phyloP scores from a whole-genome alignment of 2,797 vertebrate genomes.

The Danio aesculapii region DNA sequence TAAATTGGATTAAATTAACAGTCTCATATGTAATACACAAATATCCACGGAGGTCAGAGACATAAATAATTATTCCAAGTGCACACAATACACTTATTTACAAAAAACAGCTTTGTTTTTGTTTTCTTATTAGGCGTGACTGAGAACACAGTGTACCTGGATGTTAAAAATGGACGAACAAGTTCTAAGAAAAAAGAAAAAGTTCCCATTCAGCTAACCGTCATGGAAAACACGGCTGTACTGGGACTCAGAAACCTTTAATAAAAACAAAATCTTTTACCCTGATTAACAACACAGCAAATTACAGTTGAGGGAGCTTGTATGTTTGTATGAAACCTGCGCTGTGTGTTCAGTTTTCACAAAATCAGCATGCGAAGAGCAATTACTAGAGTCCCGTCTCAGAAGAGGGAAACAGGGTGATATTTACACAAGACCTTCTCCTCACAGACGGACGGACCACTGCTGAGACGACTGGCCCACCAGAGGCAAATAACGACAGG shows the following conservation, averaged over 20 bases:
- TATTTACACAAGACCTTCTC: conserved; percentile 41
- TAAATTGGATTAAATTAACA: too few species aligned
- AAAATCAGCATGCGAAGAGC: conserved; percentile 27
- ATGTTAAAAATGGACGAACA: conserved; percentile 4
- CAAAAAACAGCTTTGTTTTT: neutral
- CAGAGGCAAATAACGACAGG: conserved; percentile 43
- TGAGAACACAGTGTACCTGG: neutral
- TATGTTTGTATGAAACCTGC: conserved; percentile 8
- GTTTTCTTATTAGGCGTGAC: neutral
- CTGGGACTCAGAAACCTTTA: neutral
- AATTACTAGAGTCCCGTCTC: conserved; percentile 21
- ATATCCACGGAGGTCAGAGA: too few species aligned
- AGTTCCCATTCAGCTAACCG: neutral
- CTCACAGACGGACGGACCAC: conserved; percentile 36
- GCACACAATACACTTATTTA: neutral
- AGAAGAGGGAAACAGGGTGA: neutral
- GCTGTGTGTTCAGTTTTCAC: conserved; percentile 42
- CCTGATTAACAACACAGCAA: conserved; percentile 24
- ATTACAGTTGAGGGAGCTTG: conserved; percentile 28
- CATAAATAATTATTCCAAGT: neutral
- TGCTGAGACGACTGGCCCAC: conserved; percentile 25
- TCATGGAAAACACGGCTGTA: neutral
- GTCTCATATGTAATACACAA: too few species aligned
- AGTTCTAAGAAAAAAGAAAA: conserved; percentile 17
- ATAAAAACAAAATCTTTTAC: neutral